A percentile compares a stretch with the other conserved stretches of the same genome.
Evolutionary conservation across 2,888 invertebrate genomes (phyloP).

Genomic region (Eledone cirrhosa): DNA sequence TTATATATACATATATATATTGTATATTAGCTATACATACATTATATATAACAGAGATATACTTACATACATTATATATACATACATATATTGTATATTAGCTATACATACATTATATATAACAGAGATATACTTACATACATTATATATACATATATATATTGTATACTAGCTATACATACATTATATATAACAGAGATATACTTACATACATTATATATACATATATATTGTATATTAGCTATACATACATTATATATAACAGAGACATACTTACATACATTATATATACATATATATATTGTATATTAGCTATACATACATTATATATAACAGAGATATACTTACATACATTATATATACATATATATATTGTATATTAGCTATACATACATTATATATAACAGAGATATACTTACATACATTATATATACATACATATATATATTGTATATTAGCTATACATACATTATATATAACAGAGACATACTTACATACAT

Average conservation of each 20-base stretch:
- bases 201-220: neutral
- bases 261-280: neutral
- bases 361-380: neutral
- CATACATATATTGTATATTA: conserved; percentile 6
- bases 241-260: too few species aligned
- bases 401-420: neutral
- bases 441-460: neutral
- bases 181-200: neutral
- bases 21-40: too few species aligned
- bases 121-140: too few species aligned
- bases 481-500: neutral
- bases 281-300: neutral
- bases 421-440: neutral
- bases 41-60: too few species aligned
- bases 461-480: neutral
- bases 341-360: neutral
- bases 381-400: neutral
- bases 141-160: conserved; percentile 1
- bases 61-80: too few species aligned
- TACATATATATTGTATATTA: too few species aligned
- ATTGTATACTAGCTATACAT: neutral
- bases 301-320: neutral
- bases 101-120: too few species aligned
- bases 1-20: neutral
- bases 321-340: neutral